Percentiles rank a stretch among this genome's conserved stretches.
Conservation (phyloP, 2,113 vertebrate species). For the Atractosteus spatula region DNA sequence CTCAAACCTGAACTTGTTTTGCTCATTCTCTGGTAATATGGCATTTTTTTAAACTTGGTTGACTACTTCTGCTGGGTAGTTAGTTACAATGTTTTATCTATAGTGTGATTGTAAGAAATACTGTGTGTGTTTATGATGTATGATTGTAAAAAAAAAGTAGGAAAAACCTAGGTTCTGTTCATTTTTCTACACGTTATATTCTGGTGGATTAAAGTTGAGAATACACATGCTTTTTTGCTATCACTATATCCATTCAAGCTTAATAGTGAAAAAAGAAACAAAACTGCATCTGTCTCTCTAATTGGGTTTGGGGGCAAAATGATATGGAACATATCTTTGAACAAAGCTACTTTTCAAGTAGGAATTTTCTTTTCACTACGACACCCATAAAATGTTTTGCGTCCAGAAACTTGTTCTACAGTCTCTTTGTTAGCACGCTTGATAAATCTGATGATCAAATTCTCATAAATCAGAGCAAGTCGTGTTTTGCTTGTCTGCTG, state of each 20-base stretch:
- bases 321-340: slow-evolving; percentile 38
- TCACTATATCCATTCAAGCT: slow-evolving; percentile 61
- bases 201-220: slow-evolving; percentile 60
- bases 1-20: too few species aligned
- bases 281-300: slow-evolving; percentile 49
- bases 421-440: background rate
- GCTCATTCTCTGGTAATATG: too few species aligned
- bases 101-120: too few species aligned
- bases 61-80: too few species aligned
- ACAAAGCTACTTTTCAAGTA: slow-evolving; percentile 29
- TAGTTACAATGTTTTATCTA: too few species aligned
- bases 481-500: too few species aligned
- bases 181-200: slow-evolving; percentile 68
- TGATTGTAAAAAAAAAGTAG: background rate
- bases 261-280: slow-evolving; percentile 57
- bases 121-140: too few species aligned
- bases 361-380: slow-evolving; percentile 1
- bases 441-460: too few species aligned
- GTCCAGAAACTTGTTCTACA: background rate
- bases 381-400: too few species aligned
- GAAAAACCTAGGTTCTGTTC: slow-evolving; percentile 40
- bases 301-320: slow-evolving; percentile 48
- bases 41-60: too few species aligned
- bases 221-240: slow-evolving; percentile 58
- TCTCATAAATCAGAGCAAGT: too few species aligned